Evolutionary conservation across 2,113 vertebrate species (phyloP), one percentile per base, ranked within the genome.

Genomic region (Lethenteron camtschaticum): DNA sequence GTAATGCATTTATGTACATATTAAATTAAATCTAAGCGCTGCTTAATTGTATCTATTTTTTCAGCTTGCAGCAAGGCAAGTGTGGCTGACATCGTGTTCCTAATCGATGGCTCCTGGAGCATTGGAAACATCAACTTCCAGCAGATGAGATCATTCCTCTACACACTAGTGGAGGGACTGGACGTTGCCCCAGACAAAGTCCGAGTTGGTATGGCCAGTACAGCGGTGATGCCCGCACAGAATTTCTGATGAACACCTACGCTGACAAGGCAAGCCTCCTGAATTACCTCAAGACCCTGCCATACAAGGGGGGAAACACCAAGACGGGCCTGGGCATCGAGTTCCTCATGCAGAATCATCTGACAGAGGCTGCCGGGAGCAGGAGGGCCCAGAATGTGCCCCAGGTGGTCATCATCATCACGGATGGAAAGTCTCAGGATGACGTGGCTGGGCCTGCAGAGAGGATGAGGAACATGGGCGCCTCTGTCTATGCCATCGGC

Each of bases 91-190:
- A 80, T 89, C 79, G 84, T 90, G 80, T 89, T 95, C 85, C 85
- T 95, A 83, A 87, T 95, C 82, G 89, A 96, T 80, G 84, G 86
- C 72, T 90, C 86, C 70, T 80, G 82, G 85, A 89, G 81, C 81
- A 76, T 86, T 74, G 86, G 85, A 70, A 74, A 82, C 71, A 80
- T 85, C 70, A 89, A 86, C 78, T 92, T 89, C 84, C 82, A 85
- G 73, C 81, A 87, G 24, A 56, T 92, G 76, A 81, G 78, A 75
- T 76, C 85, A 73, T 94, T 92, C 84, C 79, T 92, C 11, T 84
- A 77, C 79, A 84, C 79, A 75, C 79, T 88, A 75, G 78, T 86
- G 78, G 76, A 83, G 75, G 79, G 83, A 75, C 84, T 86, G 82
- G 81, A 83, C 77, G 79, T 81, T 76, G 81, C 82, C 74, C 81